Base-by-base conservation (phyloP, 1,140 invertebrate species). In the Zaprionus kolodkinae region DNA sequence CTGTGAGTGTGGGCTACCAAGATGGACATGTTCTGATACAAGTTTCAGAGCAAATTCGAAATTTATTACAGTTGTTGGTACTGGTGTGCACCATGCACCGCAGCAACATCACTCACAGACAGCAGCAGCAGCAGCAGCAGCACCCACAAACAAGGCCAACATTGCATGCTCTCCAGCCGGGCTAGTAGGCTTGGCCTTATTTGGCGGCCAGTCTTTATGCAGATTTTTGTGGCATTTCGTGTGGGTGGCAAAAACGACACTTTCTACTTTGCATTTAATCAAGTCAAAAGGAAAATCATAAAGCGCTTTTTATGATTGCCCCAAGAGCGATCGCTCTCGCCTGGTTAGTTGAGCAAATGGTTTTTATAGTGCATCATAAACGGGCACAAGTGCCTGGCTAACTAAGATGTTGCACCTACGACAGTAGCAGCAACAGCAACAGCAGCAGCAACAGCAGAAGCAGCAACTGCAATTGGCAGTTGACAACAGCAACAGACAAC, bases 21-120 rank as follows among this genome's bases (percentile, higher is more conserved):
- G 85, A 89, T 89, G 85, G 85, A 89, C 85, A 89, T 85, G 86
- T 89, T 89, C 85, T 89, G 85, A 89, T 89, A 89, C 85, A 81
- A 85, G 85, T 90, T 85, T 89, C 78, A 73, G 66, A 89, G 85
- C 85, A 89, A 89, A 89, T 89, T 89, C 78, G 86, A 89, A 89
- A 89, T 89, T 89, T 89, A 89, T 89, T 84, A 74, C 45, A 25
- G 45, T 25, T 50, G 45, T 50, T 72, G 68, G 33, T 17, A 72
- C 62, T 45, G 40, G 7, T 9, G 33, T 33, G 25, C 66, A 57
- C 62, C 52, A 57, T 60, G 56, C 66, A 77, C 66, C 48, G 52
- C 74, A 72, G 78, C 82, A 87, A 66, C 84, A 86, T 72, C 79
- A 82, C 56, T 70, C 68, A 63, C 70, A 62, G 59, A 15, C 48